These are phyloP conservation scores for Microcebus murinus DNA, from an alignment of 2,113 vertebrate genomes.

Conservation along the genomic window DNA sequence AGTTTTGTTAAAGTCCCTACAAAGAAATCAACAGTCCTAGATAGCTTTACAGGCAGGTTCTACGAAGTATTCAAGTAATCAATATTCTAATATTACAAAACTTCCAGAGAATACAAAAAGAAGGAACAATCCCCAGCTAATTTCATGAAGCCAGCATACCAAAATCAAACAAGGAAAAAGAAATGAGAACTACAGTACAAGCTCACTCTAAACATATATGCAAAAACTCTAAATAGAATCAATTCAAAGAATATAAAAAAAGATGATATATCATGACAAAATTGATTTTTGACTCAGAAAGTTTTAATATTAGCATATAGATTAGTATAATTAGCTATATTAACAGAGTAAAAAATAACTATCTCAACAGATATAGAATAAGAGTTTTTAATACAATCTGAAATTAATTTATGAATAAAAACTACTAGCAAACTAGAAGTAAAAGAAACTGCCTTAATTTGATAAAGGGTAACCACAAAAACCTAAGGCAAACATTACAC, in stretches of 20 bases:
- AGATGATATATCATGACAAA: neutral
- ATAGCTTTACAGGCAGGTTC: neutral
- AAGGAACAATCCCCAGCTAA: neutral
- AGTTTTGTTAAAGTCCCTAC: neutral
- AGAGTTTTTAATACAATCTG: neutral
- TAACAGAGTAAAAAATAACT: neutral
- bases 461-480: neutral
- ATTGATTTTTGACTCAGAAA: neutral
- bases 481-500: neutral
- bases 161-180: neutral
- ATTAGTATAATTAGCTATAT: neutral
- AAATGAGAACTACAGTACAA: neutral
- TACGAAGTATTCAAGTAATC: neutral
- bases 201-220: neutral
- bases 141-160: neutral
- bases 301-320: neutral
- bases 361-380: neutral
- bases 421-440: neutral
- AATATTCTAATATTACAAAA: neutral
- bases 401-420: neutral
- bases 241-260: neutral
- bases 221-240: neutral
- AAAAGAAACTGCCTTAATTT: neutral
- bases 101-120: neutral
- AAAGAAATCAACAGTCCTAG: neutral